Evolutionary conservation across 2,888 invertebrate genomes (phyloP), one percentile per base, ranked within the genome.

Genomic region (Monopis laevigella): DNA sequence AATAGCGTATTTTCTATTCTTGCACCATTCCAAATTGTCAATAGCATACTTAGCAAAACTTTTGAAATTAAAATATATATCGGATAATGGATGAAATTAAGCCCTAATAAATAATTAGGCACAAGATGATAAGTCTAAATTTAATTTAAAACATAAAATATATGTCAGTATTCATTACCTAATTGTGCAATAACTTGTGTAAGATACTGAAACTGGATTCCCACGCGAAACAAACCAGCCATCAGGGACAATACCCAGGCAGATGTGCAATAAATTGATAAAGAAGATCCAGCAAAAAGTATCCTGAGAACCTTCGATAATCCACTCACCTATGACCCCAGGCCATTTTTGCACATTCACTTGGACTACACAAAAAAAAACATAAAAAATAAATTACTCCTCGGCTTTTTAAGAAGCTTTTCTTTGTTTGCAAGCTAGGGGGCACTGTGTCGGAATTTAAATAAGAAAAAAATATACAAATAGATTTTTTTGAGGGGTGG

Each of bases 311-410:
- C 62, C 59, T 63, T 56, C 26, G 17, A 54, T 59, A 59, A 59
- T 59, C 62, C 41, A 30, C 54, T 75, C 66, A 75, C 70, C 78
- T 77, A 72, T 80, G 80, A 80, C 80, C 80, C 73, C 50, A 45
- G 80, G 77, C 70, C 55, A 73, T 61, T 61, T 41, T 7, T n/a
- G 6, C 52, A 45, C 30, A 49, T 45, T 16, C 24, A 12, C 17
- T 36, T 42, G 42, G 42, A 42, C 42, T 2, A 41, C 29, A 17
- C 19, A 36, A 26, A 40, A 35, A 35, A 41, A 40, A 21, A 40
- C 16, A 30, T 28, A 40, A 18, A 40, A 41, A 42, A 42, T 42
- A 42, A 42, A 42, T 42, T 42, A 42, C 36, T 46, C 56, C 48
- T 64, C 64, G 70, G 69, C 73, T 66, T 65, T 69, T 69, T 62